Percentiles rank a stretch among this genome's conserved stretches.
These are phyloP conservation scores for Empidonax traillii DNA, from an alignment of 2,113 vertebrate genomes.

Conservation along the genomic window DNA sequence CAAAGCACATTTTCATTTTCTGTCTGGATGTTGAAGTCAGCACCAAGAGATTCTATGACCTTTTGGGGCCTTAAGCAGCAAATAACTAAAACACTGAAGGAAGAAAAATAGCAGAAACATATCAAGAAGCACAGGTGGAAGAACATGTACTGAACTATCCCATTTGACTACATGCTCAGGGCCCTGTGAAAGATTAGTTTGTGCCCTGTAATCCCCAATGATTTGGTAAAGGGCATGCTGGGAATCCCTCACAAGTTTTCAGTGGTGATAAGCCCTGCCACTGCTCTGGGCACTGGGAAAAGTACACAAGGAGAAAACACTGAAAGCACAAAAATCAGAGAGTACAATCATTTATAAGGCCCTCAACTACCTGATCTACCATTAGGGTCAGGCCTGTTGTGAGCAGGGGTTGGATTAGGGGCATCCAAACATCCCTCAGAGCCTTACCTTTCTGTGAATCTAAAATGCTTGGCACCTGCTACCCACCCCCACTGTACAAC, in stretches of 20 bases:
- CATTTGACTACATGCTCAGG: not conserved
- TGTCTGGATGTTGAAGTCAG: not conserved
- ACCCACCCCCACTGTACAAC: not conserved
- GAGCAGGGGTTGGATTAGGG: not conserved
- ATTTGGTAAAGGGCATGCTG: not conserved
- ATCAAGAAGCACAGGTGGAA: not conserved
- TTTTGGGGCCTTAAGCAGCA: not conserved
- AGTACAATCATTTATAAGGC: accelerated
- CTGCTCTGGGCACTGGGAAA: not conserved
- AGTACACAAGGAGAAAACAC: not conserved
- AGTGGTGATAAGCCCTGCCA: not conserved
- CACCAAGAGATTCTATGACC: not conserved
- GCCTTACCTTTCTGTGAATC: not conserved
- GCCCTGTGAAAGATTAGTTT: not conserved
- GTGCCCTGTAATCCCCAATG: not conserved
- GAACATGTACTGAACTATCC: not conserved
- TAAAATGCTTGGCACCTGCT: not conserved
- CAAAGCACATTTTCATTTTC: not conserved
- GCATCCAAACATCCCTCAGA: not conserved
- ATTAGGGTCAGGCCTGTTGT: not conserved
- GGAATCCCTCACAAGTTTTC: not conserved
- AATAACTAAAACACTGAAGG: not conserved
- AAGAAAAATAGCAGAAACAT: not conserved
- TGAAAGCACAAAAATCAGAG: not conserved
- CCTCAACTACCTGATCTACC: not conserved